Evolutionary conservation across 1,140 invertebrate genomes (phyloP).

Genomic region (Ceratoteleas bidentatus): DNA sequence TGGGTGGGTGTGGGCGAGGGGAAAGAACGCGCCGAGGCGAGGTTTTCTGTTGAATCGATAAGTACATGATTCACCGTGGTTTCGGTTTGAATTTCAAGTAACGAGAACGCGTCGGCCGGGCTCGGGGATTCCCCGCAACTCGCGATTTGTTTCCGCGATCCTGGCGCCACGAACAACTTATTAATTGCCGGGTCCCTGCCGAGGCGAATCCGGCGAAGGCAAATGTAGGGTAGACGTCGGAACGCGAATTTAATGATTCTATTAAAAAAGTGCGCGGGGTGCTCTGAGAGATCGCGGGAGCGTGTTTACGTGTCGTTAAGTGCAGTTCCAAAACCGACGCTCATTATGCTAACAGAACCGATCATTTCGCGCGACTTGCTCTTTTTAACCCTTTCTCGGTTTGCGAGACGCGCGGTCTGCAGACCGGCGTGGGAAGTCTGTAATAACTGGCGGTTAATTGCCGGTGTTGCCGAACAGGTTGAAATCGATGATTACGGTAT

Average conservation of each 20-base stretch:
- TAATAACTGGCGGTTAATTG: slow-evolving; percentile 61
- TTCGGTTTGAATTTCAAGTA: slow-evolving; percentile 76
- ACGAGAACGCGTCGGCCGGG: slow-evolving; percentile 52
- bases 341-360: slow-evolving; percentile 62
- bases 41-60: slow-evolving; percentile 75
- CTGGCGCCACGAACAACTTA: slow-evolving; percentile 50
- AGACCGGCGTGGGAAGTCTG: slow-evolving; percentile 62
- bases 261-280: slow-evolving; percentile 19
- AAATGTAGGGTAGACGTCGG: background rate
- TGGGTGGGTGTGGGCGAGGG: slow-evolving; percentile 50
- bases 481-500: slow-evolving; percentile 68
- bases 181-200: slow-evolving; percentile 54
- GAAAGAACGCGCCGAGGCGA: slow-evolving; percentile 66
- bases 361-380: slow-evolving; percentile 55
- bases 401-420: slow-evolving; percentile 37
- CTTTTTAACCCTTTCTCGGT: slow-evolving; percentile 52
- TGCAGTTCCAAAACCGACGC: slow-evolving; percentile 41
- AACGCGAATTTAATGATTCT: slow-evolving; percentile 40
- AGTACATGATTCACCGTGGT: slow-evolving; percentile 76
- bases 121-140: slow-evolving; percentile 46
- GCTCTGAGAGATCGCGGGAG: background rate
- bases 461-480: slow-evolving; percentile 57
- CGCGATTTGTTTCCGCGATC: slow-evolving; percentile 22
- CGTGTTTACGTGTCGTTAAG: slow-evolving; percentile 55
- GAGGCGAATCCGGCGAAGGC: slow-evolving; percentile 40